Conservation (phyloP, 2,888 invertebrate species). For the Steinernema carpocapsae region DNA sequence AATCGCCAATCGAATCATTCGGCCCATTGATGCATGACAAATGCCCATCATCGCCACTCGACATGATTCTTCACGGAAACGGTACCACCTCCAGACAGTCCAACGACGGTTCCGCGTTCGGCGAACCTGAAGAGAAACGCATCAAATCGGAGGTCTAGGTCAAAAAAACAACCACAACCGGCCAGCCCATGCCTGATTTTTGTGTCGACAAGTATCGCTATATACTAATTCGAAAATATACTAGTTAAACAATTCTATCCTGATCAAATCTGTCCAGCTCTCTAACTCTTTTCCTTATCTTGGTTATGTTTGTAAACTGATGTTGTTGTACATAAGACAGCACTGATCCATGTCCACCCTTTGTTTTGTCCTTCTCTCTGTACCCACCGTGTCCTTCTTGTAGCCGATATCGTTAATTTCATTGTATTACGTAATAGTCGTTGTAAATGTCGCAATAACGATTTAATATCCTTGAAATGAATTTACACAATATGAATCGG, state of each 20-base stretch:
- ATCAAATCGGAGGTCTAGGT: constrained; percentile 37
- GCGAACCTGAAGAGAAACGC: constrained; percentile 36
- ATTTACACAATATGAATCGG: too few relatives aligned
- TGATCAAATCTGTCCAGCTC: background rate
- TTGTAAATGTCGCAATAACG: constrained; percentile 6
- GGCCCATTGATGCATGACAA: constrained; percentile 5
- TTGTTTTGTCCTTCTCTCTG: background rate
- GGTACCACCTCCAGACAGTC: background rate
- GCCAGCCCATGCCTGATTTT: too few relatives aligned
- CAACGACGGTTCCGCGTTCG: background rate
- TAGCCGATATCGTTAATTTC: background rate
- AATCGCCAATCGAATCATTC: constrained; percentile 36
- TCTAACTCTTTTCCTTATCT: background rate
- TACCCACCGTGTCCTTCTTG: background rate
- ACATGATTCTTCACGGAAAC: constrained; percentile 7
- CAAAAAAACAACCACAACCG: background rate
- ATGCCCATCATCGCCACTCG: constrained; percentile 26
- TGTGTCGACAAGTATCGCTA: background rate
- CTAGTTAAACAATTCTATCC: constrained; percentile 15
- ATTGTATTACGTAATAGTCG: background rate
- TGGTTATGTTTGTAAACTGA: background rate
- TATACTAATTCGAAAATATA: constrained; percentile 22
- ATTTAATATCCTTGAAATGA: too few relatives aligned
- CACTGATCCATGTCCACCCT: background rate
- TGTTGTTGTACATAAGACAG: constrained; percentile 12